Conservation (phyloP, 2,113 vertebrate species). For the Maccullochella peelii region DNA sequence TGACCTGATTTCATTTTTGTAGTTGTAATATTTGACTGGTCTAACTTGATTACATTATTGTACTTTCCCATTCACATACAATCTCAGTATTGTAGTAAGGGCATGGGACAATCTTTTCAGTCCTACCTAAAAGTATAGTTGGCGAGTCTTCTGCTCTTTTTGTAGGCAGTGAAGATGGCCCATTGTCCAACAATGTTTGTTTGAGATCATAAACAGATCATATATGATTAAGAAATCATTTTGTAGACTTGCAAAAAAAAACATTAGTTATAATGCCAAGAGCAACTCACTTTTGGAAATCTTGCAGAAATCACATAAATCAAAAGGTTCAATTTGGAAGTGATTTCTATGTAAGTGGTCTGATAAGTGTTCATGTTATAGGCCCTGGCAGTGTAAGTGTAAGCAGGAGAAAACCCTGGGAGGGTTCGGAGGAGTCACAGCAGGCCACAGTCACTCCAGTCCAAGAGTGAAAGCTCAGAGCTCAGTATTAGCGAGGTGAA, state of each 20-base stretch:
- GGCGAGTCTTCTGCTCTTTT: background rate
- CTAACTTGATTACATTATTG: background rate
- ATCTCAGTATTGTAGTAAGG: background rate
- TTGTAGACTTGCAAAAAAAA: background rate
- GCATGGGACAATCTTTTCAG: background rate
- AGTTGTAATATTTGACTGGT: background rate
- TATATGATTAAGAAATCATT: background rate
- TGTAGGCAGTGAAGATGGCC: background rate
- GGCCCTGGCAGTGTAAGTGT: background rate
- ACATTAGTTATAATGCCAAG: background rate
- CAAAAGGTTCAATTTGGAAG: background rate
- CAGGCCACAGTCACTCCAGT: slow-evolving; percentile 15
- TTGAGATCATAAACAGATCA: background rate
- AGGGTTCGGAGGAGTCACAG: slow-evolving; percentile 25
- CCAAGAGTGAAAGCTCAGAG: slow-evolving; percentile 58
- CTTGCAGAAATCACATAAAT: background rate
- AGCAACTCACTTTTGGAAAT: background rate
- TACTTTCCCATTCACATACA: background rate
- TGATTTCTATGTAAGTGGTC: background rate
- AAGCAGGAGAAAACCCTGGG: background rate
- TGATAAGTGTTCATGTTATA: background rate
- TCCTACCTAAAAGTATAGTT: background rate
- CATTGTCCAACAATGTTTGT: background rate
- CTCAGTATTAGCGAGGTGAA: slow-evolving; percentile 63
- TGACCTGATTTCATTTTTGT: background rate